Conservation (phyloP, 2,797 vertebrate genomes). For the Acanthiza pusilla region DNA sequence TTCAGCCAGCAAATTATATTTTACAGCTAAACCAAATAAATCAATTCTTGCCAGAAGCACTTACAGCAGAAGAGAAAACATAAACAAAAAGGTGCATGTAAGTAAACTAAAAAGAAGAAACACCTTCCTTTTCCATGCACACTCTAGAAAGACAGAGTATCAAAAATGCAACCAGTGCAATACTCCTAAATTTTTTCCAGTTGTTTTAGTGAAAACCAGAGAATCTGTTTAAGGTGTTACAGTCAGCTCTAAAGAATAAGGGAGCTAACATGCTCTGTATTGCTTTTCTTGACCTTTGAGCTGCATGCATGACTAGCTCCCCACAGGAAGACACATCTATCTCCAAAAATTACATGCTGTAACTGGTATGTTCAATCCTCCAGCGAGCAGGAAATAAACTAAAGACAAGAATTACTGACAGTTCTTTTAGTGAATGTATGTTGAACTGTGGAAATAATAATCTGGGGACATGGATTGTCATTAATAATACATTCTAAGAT, state of each 20-base stretch:
- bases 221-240: not conserved
- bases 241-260: not conserved
- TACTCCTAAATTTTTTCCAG: not conserved
- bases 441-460: not conserved
- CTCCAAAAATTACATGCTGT: not conserved
- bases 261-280: not conserved
- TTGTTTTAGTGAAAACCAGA: not conserved
- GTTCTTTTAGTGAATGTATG: not conserved
- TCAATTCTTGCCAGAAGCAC: not conserved
- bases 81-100: not conserved
- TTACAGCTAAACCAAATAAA: not conserved
- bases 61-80: not conserved
- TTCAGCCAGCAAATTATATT: not conserved
- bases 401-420: not conserved
- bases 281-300: not conserved
- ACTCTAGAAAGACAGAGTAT: not conserved
- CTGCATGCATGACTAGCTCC: not conserved
- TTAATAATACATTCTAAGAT: not conserved
- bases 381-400: not conserved
- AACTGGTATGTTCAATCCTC: not conserved
- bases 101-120: not conserved
- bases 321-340: not conserved
- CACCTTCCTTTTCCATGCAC: rapidly evolving
- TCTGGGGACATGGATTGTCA: not conserved
- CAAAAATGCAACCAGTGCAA: not conserved